A percentile compares a stretch with the other conserved stretches of the same genome.
phyloP scores from a whole-genome alignment of 1,140 invertebrate species.

The Patella vulgata region DNA sequence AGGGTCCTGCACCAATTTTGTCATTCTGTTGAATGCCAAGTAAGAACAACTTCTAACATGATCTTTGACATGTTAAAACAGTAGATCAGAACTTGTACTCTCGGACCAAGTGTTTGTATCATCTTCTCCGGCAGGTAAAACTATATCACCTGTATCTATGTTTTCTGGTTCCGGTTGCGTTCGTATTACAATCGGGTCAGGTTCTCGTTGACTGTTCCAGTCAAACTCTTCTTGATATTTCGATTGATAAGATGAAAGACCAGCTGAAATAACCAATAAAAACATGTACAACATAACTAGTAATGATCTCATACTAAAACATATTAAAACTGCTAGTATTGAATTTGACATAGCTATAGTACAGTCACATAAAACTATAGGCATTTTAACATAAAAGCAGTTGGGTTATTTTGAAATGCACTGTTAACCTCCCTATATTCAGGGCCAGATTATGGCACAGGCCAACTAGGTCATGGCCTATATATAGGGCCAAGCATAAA shows the following conservation, averaged over 20 bases:
- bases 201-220: slow-evolving; percentile 29
- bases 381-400: no score
- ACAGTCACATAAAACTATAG: no score
- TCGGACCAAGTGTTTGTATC: slow-evolving; percentile 39
- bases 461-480: no score
- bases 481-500: no score
- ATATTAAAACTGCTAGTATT: no score
- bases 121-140: slow-evolving; percentile 40
- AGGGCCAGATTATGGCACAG: no score
- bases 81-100: slow-evolving; percentile 36
- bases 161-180: not conserved
- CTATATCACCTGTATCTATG: slow-evolving; percentile 3
- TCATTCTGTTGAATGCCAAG: no score
- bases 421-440: no score
- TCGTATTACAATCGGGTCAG: slow-evolving; percentile 17
- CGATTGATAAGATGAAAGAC: slow-evolving; percentile 39
- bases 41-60: no score
- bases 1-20: no score
- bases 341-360: no score
- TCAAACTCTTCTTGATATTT: slow-evolving; percentile 43
- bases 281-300: slow-evolving; percentile 2
- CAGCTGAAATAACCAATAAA: slow-evolving; percentile 27
- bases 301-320: not conserved
- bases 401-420: no score
- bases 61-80: slow-evolving; percentile 44